Evolutionary conservation across 2,113 vertebrate species (phyloP), one percentile per base, ranked within the genome.

Genomic region (Chaenogobius annularis): DNA sequence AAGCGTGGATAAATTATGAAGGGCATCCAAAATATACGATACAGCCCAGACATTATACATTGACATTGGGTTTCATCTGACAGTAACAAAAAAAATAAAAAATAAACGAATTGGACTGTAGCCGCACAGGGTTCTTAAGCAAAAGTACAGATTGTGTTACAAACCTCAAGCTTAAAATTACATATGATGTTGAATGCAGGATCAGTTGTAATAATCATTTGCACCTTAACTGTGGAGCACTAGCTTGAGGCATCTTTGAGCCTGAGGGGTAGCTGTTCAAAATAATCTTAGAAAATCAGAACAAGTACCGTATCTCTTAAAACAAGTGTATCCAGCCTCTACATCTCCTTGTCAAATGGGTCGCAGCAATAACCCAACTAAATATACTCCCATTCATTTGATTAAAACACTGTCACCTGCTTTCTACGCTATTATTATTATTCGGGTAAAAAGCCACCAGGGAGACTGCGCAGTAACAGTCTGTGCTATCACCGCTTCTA

Each of bases 341-440:
- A 22, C 35, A n/a, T 10, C 0, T 20, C 10, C 20, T 71, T 26
- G 37, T 76, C 68, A 73, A 48, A 37, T 52, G 54, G 58, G 64
- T 64, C 62, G 66, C n/a, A 61, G 68, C 73, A 66, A 26, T 20
- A 65, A 76, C 44, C 69, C 74, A 72, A 70, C 37, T 69, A 69
- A 85, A 81, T 19, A 69, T 72, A 76, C 77, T 66, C 50, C 72
- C 55, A 70, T 69, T 84, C 72, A 73, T 82, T 75, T 85, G 82
- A 90, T 90, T 84, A 75, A 75, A 81, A 87, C 84, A 72, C 83
- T 82, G 75, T 61, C 83, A 89, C 82, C 71, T 82, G 75, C 72
- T 89, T 90, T 84, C 83, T 9, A 69, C 62, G 77, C 77, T 77
- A 73, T 75, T 77, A 73, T 87, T 89, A 88, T 73, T 79, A 77